A percentile compares a stretch with the other conserved stretches of the same genome.
These are phyloP conservation scores for Xiphorhynchus elegans DNA, from an alignment of 2,113 vertebrate species.

Conservation along the genomic window DNA sequence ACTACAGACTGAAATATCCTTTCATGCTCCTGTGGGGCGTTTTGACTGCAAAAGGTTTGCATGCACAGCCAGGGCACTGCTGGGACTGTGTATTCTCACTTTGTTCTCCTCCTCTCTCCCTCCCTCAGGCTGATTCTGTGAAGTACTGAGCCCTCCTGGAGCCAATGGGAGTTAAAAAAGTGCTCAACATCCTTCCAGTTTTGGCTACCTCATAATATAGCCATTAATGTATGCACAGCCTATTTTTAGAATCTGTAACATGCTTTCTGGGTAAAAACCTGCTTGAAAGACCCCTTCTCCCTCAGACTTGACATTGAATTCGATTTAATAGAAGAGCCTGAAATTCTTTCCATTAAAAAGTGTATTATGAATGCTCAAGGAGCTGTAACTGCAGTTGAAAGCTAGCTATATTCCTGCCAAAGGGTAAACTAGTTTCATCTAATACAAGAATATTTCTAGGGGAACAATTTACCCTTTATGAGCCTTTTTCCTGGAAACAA, in stretches of 20 bases:
- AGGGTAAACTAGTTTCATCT: conserved; percentile 21
- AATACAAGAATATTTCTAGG: background rate
- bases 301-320: conserved; percentile 10
- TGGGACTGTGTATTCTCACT: conserved; percentile 8
- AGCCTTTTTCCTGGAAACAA: background rate
- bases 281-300: conserved; percentile 29
- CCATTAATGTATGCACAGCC: conserved; percentile 40
- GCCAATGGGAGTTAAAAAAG: background rate
- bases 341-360: conserved; percentile 66
- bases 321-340: conserved; percentile 59
- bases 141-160: conserved; percentile 13
- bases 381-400: conserved; percentile 44
- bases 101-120: conserved; percentile 19
- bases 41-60: background rate
- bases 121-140: conserved; percentile 9
- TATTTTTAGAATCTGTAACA: conserved; percentile 40
- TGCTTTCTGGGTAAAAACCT: background rate
- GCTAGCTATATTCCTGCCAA: conserved; percentile 34
- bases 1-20: background rate
- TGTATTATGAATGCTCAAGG: conserved; percentile 58
- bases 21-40: background rate
- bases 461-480: conserved; percentile 33
- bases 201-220: background rate
- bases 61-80: background rate
- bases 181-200: background rate